Evolutionary conservation across 2,888 invertebrate genomes (phyloP), one percentile per base, ranked within the genome.

Genomic region (Archips crataeganus): DNA sequence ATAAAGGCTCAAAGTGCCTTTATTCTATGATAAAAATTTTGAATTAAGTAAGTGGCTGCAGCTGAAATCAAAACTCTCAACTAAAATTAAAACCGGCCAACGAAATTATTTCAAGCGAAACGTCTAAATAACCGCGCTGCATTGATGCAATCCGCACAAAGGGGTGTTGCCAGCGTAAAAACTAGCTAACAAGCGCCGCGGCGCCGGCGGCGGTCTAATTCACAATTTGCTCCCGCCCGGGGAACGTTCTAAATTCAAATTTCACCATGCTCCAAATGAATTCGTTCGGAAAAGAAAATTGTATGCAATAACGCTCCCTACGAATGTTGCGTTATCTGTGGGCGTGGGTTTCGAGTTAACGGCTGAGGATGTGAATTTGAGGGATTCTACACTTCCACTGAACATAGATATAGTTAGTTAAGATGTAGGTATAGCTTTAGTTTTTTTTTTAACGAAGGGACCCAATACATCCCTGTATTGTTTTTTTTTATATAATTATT

Each of bases 101-200:
- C 59, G 60, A 15, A 47, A 57, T 57, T 68, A 57, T 10, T 34
- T n/a, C 34, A 54, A 72, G 47, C 57, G 47, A 39, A 69, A 59
- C 82, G 79, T 81, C 83, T 84, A 84, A 86, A 87, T 87, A 88
- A 85, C 83, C 83, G 84, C 79, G 83, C 73, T 73, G 73, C 84
- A 87, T 86, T 91, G 91, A 92, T 91, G 87, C 87, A 88, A 92
- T 92, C 87, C 82, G 83, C 84, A 88, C 93, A 92, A 92, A 92
- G 92, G 92, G 91, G 89, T 23, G 63, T 88, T 87, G 87, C 86
- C 82, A 77, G 73, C 71, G 73, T 75, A 77, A 93, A 92, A 93
- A 93, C 93, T 92, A 92, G 85, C 92, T 92, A 93, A 93, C 93
- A 90, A 93, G 90, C 91, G 82, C 81, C 80, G 86, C 86, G 83